Evolutionary conservation across 2,888 invertebrate species (phyloP).

Genomic region (Blastobasis lacticolella): DNA sequence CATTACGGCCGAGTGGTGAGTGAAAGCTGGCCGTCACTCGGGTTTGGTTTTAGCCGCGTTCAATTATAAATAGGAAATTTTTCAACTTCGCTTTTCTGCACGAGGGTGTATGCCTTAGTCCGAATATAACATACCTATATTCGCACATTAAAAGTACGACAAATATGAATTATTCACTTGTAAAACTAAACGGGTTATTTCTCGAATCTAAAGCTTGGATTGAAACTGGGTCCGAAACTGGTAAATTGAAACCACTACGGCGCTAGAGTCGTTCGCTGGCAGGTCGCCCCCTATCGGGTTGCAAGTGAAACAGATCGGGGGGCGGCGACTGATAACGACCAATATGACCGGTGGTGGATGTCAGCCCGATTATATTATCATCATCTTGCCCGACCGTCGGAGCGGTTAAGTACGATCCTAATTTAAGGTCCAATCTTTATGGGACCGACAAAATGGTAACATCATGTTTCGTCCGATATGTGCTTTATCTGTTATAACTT

Average conservation of each 20-base stretch:
- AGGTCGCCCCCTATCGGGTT: slow-evolving; percentile 71
- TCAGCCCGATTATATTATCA: slow-evolving; percentile 47
- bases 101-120: no score
- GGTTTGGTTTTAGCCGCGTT: no score
- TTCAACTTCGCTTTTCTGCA: no score
- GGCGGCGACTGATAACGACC: slow-evolving; percentile 69
- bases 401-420: slow-evolving; percentile 6
- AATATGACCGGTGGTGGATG: slow-evolving; percentile 60
- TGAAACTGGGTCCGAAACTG: no score
- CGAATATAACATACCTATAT: no score
- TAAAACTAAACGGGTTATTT: no score
- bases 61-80: no score
- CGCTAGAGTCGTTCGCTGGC: slow-evolving; percentile 32
- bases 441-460: background rate
- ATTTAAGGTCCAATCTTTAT: slow-evolving; percentile 2
- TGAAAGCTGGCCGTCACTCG: slow-evolving; percentile 13
- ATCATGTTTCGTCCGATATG: background rate
- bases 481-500: no score
- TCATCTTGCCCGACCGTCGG: slow-evolving; percentile 1
- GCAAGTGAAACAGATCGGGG: slow-evolving; percentile 70
- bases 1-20: slow-evolving; percentile 55
- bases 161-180: no score
- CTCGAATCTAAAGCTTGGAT: no score
- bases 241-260: no score
- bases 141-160: no score